phyloP scores from a whole-genome alignment of 2,797 vertebrate genomes.

The Gymnoscopelus microlampas region DNA sequence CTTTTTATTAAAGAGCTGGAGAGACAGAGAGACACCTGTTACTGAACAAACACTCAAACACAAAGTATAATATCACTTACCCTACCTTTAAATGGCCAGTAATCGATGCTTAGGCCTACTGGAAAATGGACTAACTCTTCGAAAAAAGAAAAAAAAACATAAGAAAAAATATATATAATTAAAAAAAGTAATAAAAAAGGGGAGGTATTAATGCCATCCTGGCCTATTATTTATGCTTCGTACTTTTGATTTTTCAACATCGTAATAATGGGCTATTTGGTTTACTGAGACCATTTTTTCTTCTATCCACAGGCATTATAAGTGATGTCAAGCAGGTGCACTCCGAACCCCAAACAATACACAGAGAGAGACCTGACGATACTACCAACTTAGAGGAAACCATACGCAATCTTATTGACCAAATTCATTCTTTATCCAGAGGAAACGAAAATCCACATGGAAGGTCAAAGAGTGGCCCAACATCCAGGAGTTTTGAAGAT shows the following conservation, averaged over 20 bases:
- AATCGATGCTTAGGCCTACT: no score
- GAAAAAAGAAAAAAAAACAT: no score
- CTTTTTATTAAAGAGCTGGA: neutral
- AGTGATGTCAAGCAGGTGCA: slow-evolving; percentile 35
- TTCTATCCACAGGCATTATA: slow-evolving; percentile 54
- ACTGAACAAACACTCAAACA: no score
- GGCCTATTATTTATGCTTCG: no score
- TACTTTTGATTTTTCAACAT: neutral
- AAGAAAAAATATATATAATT: no score
- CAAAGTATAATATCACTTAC: no score
- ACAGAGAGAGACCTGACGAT: slow-evolving; percentile 17
- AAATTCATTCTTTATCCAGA: slow-evolving; percentile 62
- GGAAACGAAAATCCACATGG: neutral
- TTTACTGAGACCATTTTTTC: neutral
- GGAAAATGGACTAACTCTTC: no score
- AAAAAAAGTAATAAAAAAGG: no score
- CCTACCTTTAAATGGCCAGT: no score
- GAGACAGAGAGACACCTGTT: no score
- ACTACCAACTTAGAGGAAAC: slow-evolving; percentile 52
- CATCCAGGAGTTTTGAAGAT: neutral
- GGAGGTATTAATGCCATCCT: no score
- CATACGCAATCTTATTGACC: slow-evolving; percentile 60
- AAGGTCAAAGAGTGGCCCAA: slow-evolving; percentile 2
- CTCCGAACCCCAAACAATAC: slow-evolving; percentile 41
- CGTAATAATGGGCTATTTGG: neutral